Evolutionary conservation across 2,113 vertebrate genomes (phyloP).

Genomic region (Phasianus colchicus): DNA sequence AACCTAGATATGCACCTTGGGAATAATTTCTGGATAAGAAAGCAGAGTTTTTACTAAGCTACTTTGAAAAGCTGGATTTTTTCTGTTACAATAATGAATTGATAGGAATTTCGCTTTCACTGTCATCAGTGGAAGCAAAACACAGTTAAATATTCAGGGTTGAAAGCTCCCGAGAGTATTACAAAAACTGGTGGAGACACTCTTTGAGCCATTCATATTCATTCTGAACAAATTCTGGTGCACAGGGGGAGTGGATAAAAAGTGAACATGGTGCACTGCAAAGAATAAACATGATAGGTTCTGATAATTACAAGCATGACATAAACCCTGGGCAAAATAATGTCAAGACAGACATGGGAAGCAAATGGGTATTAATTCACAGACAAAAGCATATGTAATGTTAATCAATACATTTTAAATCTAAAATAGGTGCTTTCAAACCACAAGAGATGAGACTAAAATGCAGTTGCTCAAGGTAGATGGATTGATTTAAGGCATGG

Average conservation of each 20-base stretch:
- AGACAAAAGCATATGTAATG: not conserved
- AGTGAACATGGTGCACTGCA: not conserved
- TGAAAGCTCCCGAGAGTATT: not conserved
- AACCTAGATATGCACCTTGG: not conserved
- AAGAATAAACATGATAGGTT: not conserved
- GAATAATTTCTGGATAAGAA: not conserved
- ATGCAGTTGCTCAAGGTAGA: not conserved
- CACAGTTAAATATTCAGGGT: not conserved
- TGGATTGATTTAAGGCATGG: not conserved
- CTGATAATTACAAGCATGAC: not conserved
- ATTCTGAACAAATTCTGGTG: not conserved
- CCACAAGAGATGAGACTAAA: not conserved
- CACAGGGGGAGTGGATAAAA: slow-evolving; percentile 2
- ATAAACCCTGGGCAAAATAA: not conserved
- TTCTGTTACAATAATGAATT: not conserved
- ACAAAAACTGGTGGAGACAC: not conserved
- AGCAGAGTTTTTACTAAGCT: not conserved
- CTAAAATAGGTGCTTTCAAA: not conserved
- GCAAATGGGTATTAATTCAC: slow-evolving; percentile 11
- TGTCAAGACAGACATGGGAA: not conserved
- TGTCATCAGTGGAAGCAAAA: slow-evolving; percentile 36
- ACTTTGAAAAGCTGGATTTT: not conserved
- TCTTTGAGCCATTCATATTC: not conserved
- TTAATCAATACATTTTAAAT: not conserved
- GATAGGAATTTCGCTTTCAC: not conserved